phyloP scores from a whole-genome alignment of 2,888 invertebrate genomes.

The Apodemia hepburni region DNA sequence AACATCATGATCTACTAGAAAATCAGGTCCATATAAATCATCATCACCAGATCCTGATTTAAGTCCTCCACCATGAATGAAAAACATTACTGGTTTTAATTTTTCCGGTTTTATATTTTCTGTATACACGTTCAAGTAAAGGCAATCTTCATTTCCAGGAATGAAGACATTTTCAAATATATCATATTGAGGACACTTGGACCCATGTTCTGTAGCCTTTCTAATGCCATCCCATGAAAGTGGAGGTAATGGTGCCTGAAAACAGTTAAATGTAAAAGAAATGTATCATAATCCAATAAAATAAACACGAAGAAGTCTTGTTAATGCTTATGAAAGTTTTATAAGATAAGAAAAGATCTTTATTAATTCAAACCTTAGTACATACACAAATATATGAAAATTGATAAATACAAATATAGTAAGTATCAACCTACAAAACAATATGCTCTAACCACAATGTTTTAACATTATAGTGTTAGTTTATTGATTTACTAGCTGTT shows the following conservation, averaged over 20 bases:
- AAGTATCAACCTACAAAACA: no score
- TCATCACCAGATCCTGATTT: constrained; percentile 46
- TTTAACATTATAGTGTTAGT: no score
- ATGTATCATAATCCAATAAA: not conserved
- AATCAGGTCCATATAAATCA: constrained; percentile 47
- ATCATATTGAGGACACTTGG: constrained; percentile 27
- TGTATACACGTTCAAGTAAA: constrained; percentile 52
- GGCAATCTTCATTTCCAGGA: constrained; percentile 48
- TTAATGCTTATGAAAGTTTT: no score
- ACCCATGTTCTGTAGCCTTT: constrained; percentile 40
- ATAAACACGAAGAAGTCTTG: no score
- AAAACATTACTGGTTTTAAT: constrained; percentile 47
- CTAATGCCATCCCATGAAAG: constrained; percentile 45
- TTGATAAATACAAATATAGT: no score
- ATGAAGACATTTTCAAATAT: constrained; percentile 12
- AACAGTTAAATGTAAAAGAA: not conserved
- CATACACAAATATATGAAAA: no score
- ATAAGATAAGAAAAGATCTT: no score
- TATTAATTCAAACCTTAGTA: no score
- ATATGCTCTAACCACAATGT: no score
- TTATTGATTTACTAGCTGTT: no score
- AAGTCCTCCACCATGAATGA: constrained; percentile 51
- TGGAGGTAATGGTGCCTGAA: constrained; percentile 42
- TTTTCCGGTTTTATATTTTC: constrained; percentile 37
- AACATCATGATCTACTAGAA: constrained; percentile 44